Conservation (phyloP, 2,888 invertebrate species). For the Dorcus hopei region DNA sequence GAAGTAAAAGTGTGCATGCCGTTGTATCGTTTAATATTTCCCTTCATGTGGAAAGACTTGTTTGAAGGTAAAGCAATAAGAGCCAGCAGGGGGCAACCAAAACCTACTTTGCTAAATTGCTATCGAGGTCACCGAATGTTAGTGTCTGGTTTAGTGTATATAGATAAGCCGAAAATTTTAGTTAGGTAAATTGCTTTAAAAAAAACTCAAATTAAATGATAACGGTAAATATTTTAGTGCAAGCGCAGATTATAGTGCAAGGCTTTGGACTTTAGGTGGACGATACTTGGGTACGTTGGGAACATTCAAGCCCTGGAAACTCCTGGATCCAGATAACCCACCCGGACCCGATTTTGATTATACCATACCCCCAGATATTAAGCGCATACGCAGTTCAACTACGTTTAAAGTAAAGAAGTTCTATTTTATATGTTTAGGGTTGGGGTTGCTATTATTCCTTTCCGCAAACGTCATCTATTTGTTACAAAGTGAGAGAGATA, state of each 20-base stretch:
- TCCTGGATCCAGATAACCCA: slow-evolving; percentile 47
- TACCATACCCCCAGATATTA: slow-evolving; percentile 70
- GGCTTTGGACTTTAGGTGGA: slow-evolving; percentile 73
- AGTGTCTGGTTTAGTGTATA: slow-evolving; percentile 64
- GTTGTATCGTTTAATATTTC: slow-evolving; percentile 63
- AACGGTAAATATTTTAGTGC: slow-evolving; percentile 27
- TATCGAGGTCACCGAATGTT: slow-evolving; percentile 69
- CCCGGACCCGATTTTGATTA: slow-evolving; percentile 49
- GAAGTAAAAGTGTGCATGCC: slow-evolving; percentile 60
- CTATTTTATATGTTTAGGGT: background rate
- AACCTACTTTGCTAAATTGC: slow-evolving; percentile 66
- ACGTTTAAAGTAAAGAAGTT: slow-evolving; percentile 63
- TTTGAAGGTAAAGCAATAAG: slow-evolving; percentile 68
- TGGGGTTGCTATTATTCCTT: too few species aligned
- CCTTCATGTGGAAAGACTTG: slow-evolving; percentile 68
- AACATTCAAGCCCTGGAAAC: slow-evolving; percentile 63
- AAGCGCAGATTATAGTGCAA: slow-evolving; percentile 59
- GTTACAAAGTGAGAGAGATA: too few species aligned
- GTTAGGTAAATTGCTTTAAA: slow-evolving; percentile 55
- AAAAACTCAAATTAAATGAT: slow-evolving; percentile 2
- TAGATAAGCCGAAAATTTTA: slow-evolving; percentile 64
- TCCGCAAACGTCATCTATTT: too few species aligned
- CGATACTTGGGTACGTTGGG: slow-evolving; percentile 70
- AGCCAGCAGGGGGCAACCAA: slow-evolving; percentile 57
- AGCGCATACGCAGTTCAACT: slow-evolving; percentile 70